Evolutionary conservation across 2,888 invertebrate genomes (phyloP), one percentile per base, ranked within the genome.

Genomic region (Eupithecia subfuscata): DNA sequence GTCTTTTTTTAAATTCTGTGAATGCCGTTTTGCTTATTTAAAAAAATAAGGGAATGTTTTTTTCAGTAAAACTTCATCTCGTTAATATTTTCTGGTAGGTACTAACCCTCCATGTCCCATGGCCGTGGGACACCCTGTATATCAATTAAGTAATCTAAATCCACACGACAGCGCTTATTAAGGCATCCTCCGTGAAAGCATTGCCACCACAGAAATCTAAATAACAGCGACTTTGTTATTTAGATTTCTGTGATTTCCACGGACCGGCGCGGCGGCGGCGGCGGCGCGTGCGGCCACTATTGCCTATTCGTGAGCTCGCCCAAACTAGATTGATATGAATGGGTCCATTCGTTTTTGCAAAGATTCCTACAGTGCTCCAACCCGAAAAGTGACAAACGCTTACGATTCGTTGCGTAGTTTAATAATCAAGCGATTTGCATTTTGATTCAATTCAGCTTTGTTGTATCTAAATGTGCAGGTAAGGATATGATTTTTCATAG

Each of bases 101-200:
- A 30, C 30, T 30, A 2, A 1, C 30, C 30, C 30, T 30, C 30
- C 30, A 30, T 30, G 30, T 30, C 30, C 30, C 30, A 30, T 30
- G 30, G 30, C 30, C 30, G 30, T 30, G 30, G 30, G 30, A 30
- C 30, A 30, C 30, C 37, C 37, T 37, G 37, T 37, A 37, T 43
- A 43, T 40, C 40, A 43, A n/a, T n/a, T n/a, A 5, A 14, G 45
- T 45, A 45, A 45, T 45, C 16, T 18, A 18, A 8, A 74, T 30
- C 71, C 67, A 73, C 77, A 76, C 79, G 75, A 69, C 69, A 79
- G 68, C 73, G 18, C 71, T 64, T 69, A 48, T 73, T 74, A 75
- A 64, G 72, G 40, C 40, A 7, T 40, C 43, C 40, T 14, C 69
- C 73, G 77, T 75, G 78, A 81, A 82, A 81, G 74, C 76, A 78